Conservation (phyloP, 1,140 invertebrate species). For the Apocrypta bakeri region DNA sequence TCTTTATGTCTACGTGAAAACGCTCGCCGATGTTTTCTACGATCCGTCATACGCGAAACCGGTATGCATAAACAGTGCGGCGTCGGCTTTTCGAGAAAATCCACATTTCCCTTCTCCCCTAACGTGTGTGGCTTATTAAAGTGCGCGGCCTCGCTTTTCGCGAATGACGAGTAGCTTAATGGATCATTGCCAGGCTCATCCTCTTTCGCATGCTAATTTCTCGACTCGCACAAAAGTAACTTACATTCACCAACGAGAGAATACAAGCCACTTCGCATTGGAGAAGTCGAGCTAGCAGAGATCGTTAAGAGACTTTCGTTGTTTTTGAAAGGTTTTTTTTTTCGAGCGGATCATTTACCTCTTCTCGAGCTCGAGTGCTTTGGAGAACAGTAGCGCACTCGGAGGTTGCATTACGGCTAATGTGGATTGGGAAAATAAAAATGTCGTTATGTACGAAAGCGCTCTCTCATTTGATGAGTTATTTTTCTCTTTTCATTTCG, state of each 20-base stretch:
- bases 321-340: neutral
- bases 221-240: conserved; percentile 62
- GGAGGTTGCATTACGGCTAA: neutral
- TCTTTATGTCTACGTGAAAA: neutral
- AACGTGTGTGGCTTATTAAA: neutral
- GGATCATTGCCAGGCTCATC: conserved; percentile 35
- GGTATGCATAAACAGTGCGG: neutral
- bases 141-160: conserved; percentile 13
- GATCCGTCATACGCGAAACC: neutral
- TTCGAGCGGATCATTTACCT: neutral
- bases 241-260: conserved; percentile 62
- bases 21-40: neutral
- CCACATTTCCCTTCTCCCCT: neutral
- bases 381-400: neutral
- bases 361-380: no score
- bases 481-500: no score
- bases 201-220: conserved; percentile 32
- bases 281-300: neutral
- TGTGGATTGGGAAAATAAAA: neutral
- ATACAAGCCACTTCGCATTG: neutral
- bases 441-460: neutral
- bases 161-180: conserved; percentile 32
- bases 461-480: no score
- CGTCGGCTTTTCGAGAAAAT: neutral
- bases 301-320: conserved; percentile 16